phyloP scores from a whole-genome alignment of 2,888 invertebrate genomes.

The Ernsta delagoae region DNA sequence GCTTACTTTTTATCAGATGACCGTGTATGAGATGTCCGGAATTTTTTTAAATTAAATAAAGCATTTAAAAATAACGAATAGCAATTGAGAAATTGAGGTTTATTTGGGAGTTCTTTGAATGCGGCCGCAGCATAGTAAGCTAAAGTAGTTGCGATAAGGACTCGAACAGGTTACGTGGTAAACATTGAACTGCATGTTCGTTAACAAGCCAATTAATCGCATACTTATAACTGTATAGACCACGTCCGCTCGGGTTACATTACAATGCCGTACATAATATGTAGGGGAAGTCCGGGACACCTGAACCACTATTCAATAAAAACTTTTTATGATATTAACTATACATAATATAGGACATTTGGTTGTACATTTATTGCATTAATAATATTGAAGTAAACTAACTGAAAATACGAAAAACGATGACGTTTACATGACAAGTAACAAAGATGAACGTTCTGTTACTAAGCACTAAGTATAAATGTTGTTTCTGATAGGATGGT shows the following conservation, averaged over 20 bases:
- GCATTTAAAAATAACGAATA: not conserved
- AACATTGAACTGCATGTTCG: not conserved
- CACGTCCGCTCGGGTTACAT: not conserved
- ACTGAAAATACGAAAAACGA: too few relatives aligned
- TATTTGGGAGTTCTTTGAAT: not conserved
- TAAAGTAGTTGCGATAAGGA: not conserved
- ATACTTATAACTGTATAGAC: not conserved
- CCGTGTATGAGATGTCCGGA: not conserved
- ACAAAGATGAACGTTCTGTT: too few relatives aligned
- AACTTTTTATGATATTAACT: too few relatives aligned
- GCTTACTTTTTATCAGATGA: too few relatives aligned
- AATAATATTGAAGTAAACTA: too few relatives aligned
- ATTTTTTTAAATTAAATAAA: not conserved
- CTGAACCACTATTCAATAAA: too few relatives aligned
- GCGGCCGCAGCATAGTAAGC: not conserved
- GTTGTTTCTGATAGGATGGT: too few relatives aligned
- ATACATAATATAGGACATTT: too few relatives aligned
- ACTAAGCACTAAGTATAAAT: too few relatives aligned
- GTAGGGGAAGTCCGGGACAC: not conserved
- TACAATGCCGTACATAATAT: not conserved
- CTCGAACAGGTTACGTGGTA: not conserved
- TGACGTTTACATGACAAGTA: too few relatives aligned
- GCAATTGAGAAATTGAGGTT: not conserved
- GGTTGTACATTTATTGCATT: too few relatives aligned
- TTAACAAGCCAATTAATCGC: conserved; percentile 4